Conservation (phyloP, 2,113 vertebrate species). For the Oncorhynchus tshawytscha region DNA sequence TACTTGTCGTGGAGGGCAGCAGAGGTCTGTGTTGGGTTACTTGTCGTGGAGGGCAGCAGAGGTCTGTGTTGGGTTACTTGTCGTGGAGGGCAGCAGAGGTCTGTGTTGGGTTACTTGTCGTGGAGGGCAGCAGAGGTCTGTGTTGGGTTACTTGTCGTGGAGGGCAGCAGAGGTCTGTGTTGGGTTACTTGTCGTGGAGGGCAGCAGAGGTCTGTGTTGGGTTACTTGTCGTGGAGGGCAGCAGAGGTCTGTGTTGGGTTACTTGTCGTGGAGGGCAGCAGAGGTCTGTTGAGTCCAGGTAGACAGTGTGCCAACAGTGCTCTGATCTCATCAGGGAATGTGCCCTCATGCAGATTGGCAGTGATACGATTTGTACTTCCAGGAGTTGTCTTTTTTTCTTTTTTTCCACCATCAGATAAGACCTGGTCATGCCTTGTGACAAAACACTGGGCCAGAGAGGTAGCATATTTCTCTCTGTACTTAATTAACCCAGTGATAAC, state of each 20-base stretch:
- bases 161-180: no score
- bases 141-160: neutral
- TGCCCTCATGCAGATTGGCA: conserved; percentile 31
- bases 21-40: no score
- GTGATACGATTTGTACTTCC: conserved; percentile 33
- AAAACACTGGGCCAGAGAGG: conserved; percentile 4
- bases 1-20: no score
- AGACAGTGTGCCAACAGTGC: conserved; percentile 14
- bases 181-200: no score
- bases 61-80: neutral
- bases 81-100: no score
- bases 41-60: no score
- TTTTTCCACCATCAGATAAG: conserved; percentile 28
- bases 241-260: no score
- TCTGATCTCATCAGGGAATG: conserved; percentile 37
- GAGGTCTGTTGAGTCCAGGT: neutral
- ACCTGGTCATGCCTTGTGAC: neutral
- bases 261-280: no score
- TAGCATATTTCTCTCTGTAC: neutral
- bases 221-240: no score
- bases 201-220: no score
- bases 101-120: no score
- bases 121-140: neutral
- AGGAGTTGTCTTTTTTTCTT: conserved; percentile 30
- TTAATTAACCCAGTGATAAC: neutral